A percentile compares a stretch with the other conserved stretches of the same genome.
phyloP scores from a whole-genome alignment of 2,888 invertebrate genomes.

The Drosophila sordidapex region DNA sequence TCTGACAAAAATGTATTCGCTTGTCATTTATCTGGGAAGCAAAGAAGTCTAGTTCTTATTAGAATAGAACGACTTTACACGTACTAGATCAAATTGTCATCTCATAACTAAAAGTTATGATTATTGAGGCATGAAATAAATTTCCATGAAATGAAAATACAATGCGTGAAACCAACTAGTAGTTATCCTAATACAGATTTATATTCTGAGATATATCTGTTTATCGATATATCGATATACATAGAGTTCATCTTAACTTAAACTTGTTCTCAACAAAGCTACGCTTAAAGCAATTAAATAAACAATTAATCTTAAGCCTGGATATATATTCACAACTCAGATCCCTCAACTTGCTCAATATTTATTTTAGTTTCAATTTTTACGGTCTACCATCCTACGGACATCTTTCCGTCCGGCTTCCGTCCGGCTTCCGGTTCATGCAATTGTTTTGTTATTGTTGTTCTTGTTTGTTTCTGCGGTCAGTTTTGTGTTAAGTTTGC shows the following conservation, averaged over 20 bases:
- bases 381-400: slow-evolving; percentile 24
- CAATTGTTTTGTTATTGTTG: slow-evolving; percentile 56
- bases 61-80: neutral
- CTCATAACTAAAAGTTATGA: slow-evolving; percentile 32
- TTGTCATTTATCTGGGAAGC: slow-evolving; percentile 40
- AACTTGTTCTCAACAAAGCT: neutral
- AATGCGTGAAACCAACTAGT: neutral
- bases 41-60: neutral
- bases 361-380: slow-evolving; percentile 49
- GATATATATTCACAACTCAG: neutral
- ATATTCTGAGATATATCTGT: neutral
- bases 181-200: neutral
- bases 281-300: slow-evolving; percentile 10
- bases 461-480: slow-evolving; percentile 52
- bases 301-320: slow-evolving; percentile 4
- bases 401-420: slow-evolving; percentile 38
- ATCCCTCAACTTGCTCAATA: slow-evolving; percentile 30
- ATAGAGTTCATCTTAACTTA: no score
- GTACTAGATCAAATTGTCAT: slow-evolving; percentile 37
- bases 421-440: slow-evolving; percentile 21
- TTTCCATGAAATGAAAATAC: neutral
- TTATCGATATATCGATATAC: neutral
- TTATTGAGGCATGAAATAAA: neutral
- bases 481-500: slow-evolving; percentile 61
- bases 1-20: slow-evolving; percentile 51